Percentiles rank a stretch among this genome's conserved stretches.
Conservation (phyloP, 2,888 invertebrate genomes). For the Volucella inflata region DNA sequence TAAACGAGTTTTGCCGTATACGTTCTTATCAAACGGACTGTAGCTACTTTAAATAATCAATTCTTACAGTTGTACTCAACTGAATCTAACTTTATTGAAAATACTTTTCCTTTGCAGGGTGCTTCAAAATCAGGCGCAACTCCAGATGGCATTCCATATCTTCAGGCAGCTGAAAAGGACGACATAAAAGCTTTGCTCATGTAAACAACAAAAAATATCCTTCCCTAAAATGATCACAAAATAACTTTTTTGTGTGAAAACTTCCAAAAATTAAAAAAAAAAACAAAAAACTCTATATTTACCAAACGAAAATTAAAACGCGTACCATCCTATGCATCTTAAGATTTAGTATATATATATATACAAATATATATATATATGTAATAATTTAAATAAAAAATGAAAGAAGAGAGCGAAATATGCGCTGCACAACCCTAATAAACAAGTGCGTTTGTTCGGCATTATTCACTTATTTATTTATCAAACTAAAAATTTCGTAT, state of each 20-base stretch:
- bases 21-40: no score
- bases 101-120: constrained; percentile 85
- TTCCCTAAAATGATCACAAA: constrained; percentile 3
- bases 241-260: constrained; percentile 18
- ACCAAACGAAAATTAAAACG: constrained; percentile 10
- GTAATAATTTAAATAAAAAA: not conserved
- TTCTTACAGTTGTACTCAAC: no score
- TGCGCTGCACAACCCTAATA: not conserved
- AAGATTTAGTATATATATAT: constrained; percentile 7
- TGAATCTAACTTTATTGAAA: not conserved
- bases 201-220: constrained; percentile 31
- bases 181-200: constrained; percentile 86
- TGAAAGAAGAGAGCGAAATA: not conserved
- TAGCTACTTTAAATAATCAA: no score
- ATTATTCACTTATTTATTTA: not conserved
- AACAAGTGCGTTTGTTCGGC: not conserved
- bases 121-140: constrained; percentile 92
- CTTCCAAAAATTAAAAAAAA: constrained; percentile 7
- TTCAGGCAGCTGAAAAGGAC: constrained; percentile 95
- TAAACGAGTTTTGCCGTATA: no score
- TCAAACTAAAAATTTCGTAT: constrained; percentile 11
- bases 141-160: constrained; percentile 93
- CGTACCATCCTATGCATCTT: constrained; percentile 33
- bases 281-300: not conserved
- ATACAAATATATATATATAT: not conserved